phyloP scores from a whole-genome alignment of 2,888 invertebrate genomes.

The Pediacus dermestoides region DNA sequence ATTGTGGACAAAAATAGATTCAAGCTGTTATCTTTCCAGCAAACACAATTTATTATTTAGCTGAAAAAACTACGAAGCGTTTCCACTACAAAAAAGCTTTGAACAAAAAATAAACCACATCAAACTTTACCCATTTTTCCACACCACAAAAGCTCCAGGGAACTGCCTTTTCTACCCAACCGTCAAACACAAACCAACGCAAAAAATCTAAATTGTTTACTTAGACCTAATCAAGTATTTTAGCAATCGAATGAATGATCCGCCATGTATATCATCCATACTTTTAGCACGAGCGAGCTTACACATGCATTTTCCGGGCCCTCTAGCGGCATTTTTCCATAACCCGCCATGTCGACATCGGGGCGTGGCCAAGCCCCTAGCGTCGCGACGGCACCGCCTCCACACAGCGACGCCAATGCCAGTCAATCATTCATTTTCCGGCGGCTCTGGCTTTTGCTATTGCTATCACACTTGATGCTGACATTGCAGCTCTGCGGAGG shows the following conservation, averaged over 20 bases:
- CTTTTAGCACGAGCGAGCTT: constrained; percentile 33
- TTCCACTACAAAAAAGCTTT: neutral
- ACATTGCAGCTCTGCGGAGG: no score
- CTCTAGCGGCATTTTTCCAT: constrained; percentile 39
- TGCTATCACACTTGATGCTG: constrained; percentile 5
- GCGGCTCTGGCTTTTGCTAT: neutral
- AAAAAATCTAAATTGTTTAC: constrained; percentile 32
- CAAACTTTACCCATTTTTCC: constrained; percentile 33
- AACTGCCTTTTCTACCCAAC: constrained; percentile 25
- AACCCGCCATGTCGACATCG: constrained; percentile 34
- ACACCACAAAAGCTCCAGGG: no score
- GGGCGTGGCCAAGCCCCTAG: constrained; percentile 18
- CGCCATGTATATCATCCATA: constrained; percentile 37
- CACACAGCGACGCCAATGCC: constrained; percentile 22
- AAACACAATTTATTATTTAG: no score
- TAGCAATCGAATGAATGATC: constrained; percentile 35
- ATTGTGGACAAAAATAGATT: no score
- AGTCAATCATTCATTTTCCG: constrained; percentile 15
- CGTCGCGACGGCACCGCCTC: constrained; percentile 29
- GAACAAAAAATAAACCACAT: constrained; percentile 14
- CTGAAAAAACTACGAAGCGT: no score
- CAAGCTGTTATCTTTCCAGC: no score
- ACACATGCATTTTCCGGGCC: constrained; percentile 39
- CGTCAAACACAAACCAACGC: constrained; percentile 27
- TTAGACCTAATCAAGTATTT: constrained; percentile 33